These are phyloP conservation scores for Lepisosteus osseus DNA, from an alignment of 2,113 vertebrate species.

Conservation along the genomic window DNA sequence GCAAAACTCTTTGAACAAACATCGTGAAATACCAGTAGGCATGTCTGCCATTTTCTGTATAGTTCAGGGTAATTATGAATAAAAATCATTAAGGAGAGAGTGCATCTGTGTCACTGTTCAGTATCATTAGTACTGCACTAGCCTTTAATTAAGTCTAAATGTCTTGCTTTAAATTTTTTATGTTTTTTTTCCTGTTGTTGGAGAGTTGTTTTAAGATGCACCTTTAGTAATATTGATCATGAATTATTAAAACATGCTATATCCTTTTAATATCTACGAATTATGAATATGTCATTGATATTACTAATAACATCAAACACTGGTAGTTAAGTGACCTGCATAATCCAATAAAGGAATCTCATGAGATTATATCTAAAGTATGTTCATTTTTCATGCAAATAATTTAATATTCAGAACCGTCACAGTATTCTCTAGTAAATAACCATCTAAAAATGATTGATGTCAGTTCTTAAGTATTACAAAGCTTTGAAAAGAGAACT, in stretches of 20 bases:
- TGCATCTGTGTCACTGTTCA: not conserved
- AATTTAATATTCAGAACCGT: too few species aligned
- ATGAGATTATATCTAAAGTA: too few species aligned
- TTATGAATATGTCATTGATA: conserved; percentile 4
- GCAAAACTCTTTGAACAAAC: not conserved
- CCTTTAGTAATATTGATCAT: not conserved
- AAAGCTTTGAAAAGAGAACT: too few species aligned
- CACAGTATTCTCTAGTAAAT: too few species aligned
- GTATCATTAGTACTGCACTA: not conserved
- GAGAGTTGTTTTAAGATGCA: not conserved
- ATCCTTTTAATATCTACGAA: conserved; percentile 3
- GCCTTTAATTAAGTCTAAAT: not conserved
- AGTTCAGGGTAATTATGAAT: not conserved
- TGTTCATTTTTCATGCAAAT: too few species aligned
- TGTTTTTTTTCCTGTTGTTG: conserved; percentile 1
- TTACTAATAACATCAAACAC: too few species aligned
- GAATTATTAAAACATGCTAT: conserved; percentile 4
- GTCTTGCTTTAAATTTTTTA: not conserved
- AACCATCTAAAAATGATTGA: too few species aligned
- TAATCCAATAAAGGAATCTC: too few species aligned
- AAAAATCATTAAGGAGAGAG: not conserved
- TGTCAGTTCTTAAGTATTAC: too few species aligned
- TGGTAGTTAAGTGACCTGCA: too few species aligned
- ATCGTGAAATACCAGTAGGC: conserved; percentile 1
- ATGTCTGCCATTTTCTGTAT: not conserved